These are phyloP conservation scores for Metellina segmentata DNA, from an alignment of 2,888 invertebrate species.

Conservation along the genomic window DNA sequence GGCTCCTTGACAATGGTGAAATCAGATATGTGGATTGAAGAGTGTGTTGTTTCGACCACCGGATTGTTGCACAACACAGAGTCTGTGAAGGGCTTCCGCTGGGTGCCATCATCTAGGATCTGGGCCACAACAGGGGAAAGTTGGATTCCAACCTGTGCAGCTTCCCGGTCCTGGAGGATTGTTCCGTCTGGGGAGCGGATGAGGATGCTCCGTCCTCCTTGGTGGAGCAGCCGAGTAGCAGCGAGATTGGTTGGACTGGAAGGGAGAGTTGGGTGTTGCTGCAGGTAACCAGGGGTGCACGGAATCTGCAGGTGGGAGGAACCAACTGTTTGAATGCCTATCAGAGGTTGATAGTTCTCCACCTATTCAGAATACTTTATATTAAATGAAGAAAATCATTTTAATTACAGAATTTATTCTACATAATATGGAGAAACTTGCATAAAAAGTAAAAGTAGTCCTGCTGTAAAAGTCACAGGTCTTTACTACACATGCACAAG, in stretches of 20 bases:
- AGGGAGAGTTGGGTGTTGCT: constrained; percentile 30
- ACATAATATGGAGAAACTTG: background rate
- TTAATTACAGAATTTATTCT: background rate
- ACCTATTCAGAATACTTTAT: constrained; percentile 23
- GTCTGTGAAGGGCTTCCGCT: constrained; percentile 40
- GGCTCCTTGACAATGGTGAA: constrained; percentile 26
- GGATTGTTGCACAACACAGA: background rate
- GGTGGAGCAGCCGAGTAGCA: constrained; percentile 38
- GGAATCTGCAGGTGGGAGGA: constrained; percentile 62
- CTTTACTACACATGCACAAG: too few relatives aligned
- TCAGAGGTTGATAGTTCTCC: constrained; percentile 51
- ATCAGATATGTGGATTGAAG: background rate
- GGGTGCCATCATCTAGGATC: background rate
- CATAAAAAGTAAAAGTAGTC: too few relatives aligned
- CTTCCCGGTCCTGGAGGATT: constrained; percentile 47
- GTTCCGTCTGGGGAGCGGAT: constrained; percentile 61
- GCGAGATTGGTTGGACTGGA: constrained; percentile 57
- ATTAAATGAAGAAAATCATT: background rate
- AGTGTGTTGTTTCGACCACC: background rate
- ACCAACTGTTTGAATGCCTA: constrained; percentile 35
- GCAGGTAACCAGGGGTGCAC: constrained; percentile 47
- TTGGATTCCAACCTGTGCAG: constrained; percentile 54
- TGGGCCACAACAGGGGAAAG: constrained; percentile 46
- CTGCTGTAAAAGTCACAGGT: too few relatives aligned
- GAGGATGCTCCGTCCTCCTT: constrained; percentile 66